These are phyloP conservation scores for Mustela nigripes DNA, from an alignment of 2,113 vertebrate species.

Conservation along the genomic window DNA sequence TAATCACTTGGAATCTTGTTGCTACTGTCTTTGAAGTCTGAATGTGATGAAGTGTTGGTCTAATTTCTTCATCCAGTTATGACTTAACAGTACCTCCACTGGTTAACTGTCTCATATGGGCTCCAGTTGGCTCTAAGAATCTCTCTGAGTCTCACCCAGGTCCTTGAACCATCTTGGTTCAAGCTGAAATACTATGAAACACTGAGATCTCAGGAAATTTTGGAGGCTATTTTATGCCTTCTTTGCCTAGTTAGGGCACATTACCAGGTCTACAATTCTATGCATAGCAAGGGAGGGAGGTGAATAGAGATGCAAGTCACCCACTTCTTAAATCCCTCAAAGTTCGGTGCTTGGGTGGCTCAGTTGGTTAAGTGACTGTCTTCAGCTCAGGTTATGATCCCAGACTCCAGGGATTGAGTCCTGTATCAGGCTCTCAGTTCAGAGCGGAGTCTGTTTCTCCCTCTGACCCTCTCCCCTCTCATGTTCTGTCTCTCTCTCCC, in stretches of 20 bases:
- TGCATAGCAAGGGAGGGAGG: neutral
- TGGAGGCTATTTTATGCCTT: neutral
- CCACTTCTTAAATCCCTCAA: neutral
- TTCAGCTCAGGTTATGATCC: too few species aligned
- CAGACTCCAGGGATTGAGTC: too few species aligned
- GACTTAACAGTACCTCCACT: neutral
- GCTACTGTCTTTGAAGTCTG: neutral
- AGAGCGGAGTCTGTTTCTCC: too few species aligned
- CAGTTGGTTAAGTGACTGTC: too few species aligned
- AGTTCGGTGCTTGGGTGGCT: too few species aligned
- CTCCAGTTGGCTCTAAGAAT: neutral
- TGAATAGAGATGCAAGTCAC: neutral
- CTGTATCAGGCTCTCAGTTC: too few species aligned
- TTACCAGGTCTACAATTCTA: neutral
- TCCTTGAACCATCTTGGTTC: neutral
- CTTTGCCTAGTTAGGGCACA: neutral
- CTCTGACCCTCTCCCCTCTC: too few species aligned
- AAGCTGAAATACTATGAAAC: neutral
- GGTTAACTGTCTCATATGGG: neutral
- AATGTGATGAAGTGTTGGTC: neutral
- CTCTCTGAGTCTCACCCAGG: neutral
- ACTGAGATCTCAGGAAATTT: neutral
- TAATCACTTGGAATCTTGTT: neutral
- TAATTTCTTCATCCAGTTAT: neutral
- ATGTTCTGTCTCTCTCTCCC: too few species aligned